Base-by-base conservation (phyloP, 1,140 invertebrate species). In the Trinorchestia longiramus region DNA sequence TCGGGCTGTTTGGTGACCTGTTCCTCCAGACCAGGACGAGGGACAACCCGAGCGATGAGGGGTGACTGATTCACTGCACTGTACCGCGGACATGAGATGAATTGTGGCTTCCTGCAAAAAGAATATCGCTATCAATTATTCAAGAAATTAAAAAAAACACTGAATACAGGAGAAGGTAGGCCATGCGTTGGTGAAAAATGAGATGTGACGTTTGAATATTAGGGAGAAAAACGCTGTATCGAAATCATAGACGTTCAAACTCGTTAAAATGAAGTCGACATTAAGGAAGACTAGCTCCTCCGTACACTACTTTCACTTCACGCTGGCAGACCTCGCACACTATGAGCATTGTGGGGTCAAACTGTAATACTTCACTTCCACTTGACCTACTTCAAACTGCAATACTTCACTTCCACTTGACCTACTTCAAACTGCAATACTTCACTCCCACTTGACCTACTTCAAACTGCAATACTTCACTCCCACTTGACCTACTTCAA, bases 21-120 rank as follows among this genome's bases (percentile, higher is more conserved):
- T 43, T 94, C 92, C 43, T 43, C 92, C 44, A 11, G 15, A 19
- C 41, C 43, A 28, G 43, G 6, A 45, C 3, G 44, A 8, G 92
- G 8, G 6, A 45, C 40, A 44, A 47, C 0, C 17, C 92, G 43
- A 40, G 43, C 43, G 92, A 94, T 94, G 92, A 94, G 45, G 44
- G 92, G 92, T 6, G 92, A 94, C 92, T 94, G 92, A 36, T 45
- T 43, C 15, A 94, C 92, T 43, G 92, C 92, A 44, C 92, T 94
- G 44, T 94, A 94, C 43, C 92, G 92, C 6, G 92, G 43, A 40
- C 92, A 94, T 0, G 92, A 94, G 3, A 40, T 44, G 41, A 94
- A 47, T 43, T 94, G 92, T 40, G 92, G 43, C 36, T 94, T 94
- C 92, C 92, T 94, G 92, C 88, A 28, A 11, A 77, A 15, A 11